A percentile compares a stretch with the other conserved stretches of the same genome.
Conservation (phyloP, 2,113 vertebrate species). For the Aptenodytes patagonicus region DNA sequence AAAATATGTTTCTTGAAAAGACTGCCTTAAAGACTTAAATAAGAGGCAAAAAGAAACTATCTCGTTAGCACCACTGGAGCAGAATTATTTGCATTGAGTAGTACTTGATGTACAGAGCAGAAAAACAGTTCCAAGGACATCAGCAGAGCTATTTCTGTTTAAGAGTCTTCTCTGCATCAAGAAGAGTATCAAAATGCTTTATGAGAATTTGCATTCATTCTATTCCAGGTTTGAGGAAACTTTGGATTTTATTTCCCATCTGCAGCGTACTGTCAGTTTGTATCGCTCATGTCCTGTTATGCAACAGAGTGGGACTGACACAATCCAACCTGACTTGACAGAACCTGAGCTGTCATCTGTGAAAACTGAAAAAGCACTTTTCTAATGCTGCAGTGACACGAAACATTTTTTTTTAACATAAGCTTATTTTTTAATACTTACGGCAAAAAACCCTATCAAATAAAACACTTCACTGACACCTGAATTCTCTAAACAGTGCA, state of each 20-base stretch:
- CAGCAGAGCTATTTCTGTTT: conserved; percentile 3
- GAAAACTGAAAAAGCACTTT: not conserved
- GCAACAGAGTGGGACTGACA: not conserved
- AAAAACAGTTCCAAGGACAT: not conserved
- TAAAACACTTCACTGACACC: not conserved
- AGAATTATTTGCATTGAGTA: not conserved
- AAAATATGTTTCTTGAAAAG: not conserved
- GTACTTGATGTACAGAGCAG: not conserved
- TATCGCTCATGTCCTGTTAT: not conserved
- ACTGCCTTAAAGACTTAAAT: not conserved
- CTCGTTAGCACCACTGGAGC: not conserved
- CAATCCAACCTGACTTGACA: not conserved
- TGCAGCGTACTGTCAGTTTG: not conserved
- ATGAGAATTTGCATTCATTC: not conserved
- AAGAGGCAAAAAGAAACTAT: not conserved
- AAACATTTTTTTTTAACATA: not conserved
- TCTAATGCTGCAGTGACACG: not conserved
- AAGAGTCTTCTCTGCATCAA: not conserved
- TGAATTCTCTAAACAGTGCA: not conserved
- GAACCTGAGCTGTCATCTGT: not conserved
- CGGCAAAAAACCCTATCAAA: not conserved
- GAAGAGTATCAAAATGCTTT: not conserved
- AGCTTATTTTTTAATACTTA: not conserved
- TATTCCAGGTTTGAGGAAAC: not conserved
- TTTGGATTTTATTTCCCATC: not conserved